Evolutionary conservation across 1,140 invertebrate genomes (phyloP), one percentile per base, ranked within the genome.

Genomic region (Pteromalus puparum): DNA sequence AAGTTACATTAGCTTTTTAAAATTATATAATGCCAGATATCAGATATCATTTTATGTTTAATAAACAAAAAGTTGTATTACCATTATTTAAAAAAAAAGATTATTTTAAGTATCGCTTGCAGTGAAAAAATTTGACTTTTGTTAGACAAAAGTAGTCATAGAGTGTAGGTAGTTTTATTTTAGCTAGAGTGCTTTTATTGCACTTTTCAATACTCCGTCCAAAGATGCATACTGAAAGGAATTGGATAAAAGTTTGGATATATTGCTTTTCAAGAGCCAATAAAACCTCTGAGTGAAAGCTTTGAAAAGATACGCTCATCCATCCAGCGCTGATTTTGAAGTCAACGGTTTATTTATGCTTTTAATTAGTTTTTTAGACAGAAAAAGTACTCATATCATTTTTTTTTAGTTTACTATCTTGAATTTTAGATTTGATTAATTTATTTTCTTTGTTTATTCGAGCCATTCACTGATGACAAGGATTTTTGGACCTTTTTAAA

Each of bases 201-300:
- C 53, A n/a, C 4, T n/a, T 61, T 24, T 18, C 46, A 77, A 77
- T 42, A 74, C 13, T 21, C 28, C 10, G 13, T 18, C 18, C 2
- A 42, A 74, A n/a, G 34, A 42, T 21, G 34, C 72, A 74, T 74
- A 18, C 9, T 42, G 72, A 61, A 61, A 61, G 38, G 24, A 77
- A 77, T 53, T 0, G 21, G 18, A 28, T 42, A n/a, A 61, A 79
- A 79, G 76, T 79, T 30, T 28, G 26, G 15, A 65, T 67, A 79
- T 79, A 79, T 30, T 79, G 30, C 53, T 34, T 79, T 79, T 42
- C 28, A 38, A 79, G 76, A 79, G 30, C 28, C 76, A 65, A 79
- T 79, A 79, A 79, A 75, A 67, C 24, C 24, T 24, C 1, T 48
- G 9, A 6, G 21, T 24, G 72, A 9, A 1, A 53, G 2, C 18